Evolutionary conservation across 2,888 invertebrate species (phyloP), one percentile per base, ranked within the genome.

Genomic region (Hypena proboscidalis): DNA sequence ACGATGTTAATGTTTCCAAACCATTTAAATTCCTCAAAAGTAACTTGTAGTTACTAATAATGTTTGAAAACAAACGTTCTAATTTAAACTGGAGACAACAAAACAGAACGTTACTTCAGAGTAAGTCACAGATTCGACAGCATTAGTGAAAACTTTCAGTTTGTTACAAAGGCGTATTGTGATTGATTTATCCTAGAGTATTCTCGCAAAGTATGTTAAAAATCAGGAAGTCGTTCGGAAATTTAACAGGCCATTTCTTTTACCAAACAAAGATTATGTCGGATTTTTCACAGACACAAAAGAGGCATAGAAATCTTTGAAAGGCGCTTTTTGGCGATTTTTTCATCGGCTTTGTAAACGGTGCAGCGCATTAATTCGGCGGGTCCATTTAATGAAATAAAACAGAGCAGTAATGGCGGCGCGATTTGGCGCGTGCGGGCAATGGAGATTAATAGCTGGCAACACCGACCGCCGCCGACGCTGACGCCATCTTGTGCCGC

Each of bases 401-500:
- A 89, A 87, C 83, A 85, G 80, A 77, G 74, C 72, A 69, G 80
- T 85, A 85, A 85, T 83, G 80, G 83, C 77, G 77, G 74, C 71
- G 80, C 81, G 84, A 86, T 86, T 85, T 84, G 81, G 80, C 80
- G 81, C 80, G 79, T 81, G 83, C 76, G 78, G 83, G 77, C 82
- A 89, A 89, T 88, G 83, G 87, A 90, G 85, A 90, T 86, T 88
- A 86, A 90, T 89, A 77, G 78, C 78, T 80, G 80, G 84, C 74
- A 84, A 80, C 83, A 83, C 82, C 78, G 74, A 76, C 74, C 71
- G 72, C 67, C 65, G 70, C 72, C 68, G 66, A 60, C 65, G 63
- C 59, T 58, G 71, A 67, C 74, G 80, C 83, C 83, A 83, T 85
- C 83, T 88, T 83, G 78, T 82, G 79, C 71, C 73, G 72, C 67